Evolutionary conservation across 1,140 invertebrate species (phyloP), one percentile per base, ranked within the genome.

Genomic region (Vanessa tameamea): DNA sequence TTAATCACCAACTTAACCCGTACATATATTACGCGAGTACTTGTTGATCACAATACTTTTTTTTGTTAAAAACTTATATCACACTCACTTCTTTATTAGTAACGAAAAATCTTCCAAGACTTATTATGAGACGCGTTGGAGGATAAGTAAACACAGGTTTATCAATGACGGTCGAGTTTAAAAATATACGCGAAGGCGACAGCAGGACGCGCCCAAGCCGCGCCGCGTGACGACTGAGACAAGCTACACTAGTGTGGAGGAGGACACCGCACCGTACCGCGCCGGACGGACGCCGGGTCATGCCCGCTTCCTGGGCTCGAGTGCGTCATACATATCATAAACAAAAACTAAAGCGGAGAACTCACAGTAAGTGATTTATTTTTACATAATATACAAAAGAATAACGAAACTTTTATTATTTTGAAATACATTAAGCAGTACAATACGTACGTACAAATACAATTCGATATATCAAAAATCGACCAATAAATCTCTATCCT

Each of bases 281-380:
- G 83, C 74, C 82, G 81, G 81, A 81, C 86, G 84, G 86, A 83
- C 85, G 85, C 75, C 79, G 80, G 81, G 80, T 80, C 83, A 82
- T 82, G 79, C 82, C 75, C 78, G 82, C 84, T 82, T 86, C 85
- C 79, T 85, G 82, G 81, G 77, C 77, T 76, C 71, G 79, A 84
- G 82, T 91, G 88, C 89, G 89, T 91, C 88, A 90, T 86, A 84
- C 82, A 82, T 77, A 84, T 83, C 83, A 84, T 82, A 86, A 83
- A 85, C 81, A 87, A 64, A 81, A 72, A 59, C 50, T 78, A 72
- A 78, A 64, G 77, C 53, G 47, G 48, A 26, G 14, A n/a, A 64
- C 61, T 37, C 59, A 69, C 37, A 51, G 4, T 9, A 61, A 26
- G 14, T 14, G 3, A 59, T 26, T 26, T n/a, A 6, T n/a, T 26